Evolutionary conservation across 1,140 invertebrate genomes (phyloP).

Genomic region (Papilio aristodemus): DNA sequence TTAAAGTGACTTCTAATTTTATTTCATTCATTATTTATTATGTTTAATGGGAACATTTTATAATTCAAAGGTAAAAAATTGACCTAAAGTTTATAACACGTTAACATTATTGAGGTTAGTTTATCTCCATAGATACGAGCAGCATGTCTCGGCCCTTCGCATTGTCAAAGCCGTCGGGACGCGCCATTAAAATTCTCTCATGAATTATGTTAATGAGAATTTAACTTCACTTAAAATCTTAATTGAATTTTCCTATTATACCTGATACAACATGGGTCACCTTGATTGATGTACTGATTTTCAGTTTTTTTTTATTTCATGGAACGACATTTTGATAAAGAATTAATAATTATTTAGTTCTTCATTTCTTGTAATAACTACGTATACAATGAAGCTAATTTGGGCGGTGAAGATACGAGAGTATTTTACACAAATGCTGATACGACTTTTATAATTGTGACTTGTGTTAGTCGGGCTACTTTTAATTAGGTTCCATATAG

Average conservation of each 20-base stretch:
- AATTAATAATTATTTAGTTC: too few relatives aligned
- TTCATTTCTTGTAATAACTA: too few relatives aligned
- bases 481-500: too few relatives aligned
- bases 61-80: background rate
- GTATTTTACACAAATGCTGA: too few relatives aligned
- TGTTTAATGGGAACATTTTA: too few relatives aligned
- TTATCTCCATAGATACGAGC: background rate
- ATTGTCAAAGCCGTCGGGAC: background rate
- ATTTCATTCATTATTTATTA: too few relatives aligned
- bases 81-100: background rate
- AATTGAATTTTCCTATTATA: background rate
- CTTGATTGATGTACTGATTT: background rate
- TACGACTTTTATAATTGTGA: too few relatives aligned
- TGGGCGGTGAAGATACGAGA: too few relatives aligned
- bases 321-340: background rate
- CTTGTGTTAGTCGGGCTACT: too few relatives aligned
- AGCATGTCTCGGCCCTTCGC: background rate
- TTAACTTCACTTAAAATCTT: conserved; percentile 7
- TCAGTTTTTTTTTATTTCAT: background rate
- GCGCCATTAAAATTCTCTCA: conserved; percentile 9
- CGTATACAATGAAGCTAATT: too few relatives aligned
- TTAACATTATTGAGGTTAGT: background rate
- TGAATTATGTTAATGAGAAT: conserved; percentile 11
- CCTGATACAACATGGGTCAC: background rate
- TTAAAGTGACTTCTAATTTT: too few relatives aligned